These are phyloP conservation scores for Bimastos eiseni DNA, from an alignment of 2,888 invertebrate genomes.

Conservation along the genomic window DNA sequence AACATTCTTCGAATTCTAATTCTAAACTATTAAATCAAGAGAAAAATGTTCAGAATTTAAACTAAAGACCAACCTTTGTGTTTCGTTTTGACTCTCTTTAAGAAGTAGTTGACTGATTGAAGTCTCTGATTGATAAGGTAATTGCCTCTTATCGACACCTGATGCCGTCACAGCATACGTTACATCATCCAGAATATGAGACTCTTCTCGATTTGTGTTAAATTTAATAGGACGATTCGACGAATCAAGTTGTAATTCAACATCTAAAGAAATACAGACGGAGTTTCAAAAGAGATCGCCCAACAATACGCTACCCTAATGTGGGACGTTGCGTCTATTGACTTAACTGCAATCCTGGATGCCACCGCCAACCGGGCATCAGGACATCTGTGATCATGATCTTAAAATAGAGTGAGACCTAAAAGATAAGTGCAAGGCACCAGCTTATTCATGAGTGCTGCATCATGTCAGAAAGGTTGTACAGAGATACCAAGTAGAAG, in stretches of 20 bases:
- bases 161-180: neutral
- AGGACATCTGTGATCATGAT: neutral
- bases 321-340: too few relatives aligned
- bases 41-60: neutral
- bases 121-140: neutral
- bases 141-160: neutral
- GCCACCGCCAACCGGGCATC: too few relatives aligned
- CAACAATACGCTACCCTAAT: too few relatives aligned
- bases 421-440: too few relatives aligned
- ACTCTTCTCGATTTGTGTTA: neutral
- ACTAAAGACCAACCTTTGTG: neutral
- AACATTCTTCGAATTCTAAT: neutral
- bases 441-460: too few relatives aligned
- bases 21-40: neutral
- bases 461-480: too few relatives aligned
- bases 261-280: neutral
- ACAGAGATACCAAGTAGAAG: too few relatives aligned
- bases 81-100: neutral
- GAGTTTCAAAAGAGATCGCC: too few relatives aligned
- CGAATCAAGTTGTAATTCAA: neutral
- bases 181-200: neutral
- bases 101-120: neutral
- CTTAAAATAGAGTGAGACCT: too few relatives aligned
- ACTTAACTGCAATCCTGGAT: too few relatives aligned
- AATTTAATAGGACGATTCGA: slow-evolving; percentile 8